Conservation (phyloP, 2,113 vertebrate species). For the Colistium nudipinnis region DNA sequence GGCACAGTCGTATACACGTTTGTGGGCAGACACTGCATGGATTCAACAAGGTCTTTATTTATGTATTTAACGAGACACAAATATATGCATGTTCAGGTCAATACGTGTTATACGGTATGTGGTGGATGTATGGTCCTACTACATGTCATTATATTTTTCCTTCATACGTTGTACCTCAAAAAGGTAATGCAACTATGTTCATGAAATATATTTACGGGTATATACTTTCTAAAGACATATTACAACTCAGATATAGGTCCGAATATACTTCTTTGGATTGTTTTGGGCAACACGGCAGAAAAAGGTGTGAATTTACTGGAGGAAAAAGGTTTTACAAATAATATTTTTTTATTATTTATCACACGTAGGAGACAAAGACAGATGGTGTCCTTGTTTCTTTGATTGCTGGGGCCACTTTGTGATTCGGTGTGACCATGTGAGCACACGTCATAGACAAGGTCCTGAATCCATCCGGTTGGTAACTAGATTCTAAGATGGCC, state of each 20-base stretch:
- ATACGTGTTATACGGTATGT: too few species aligned
- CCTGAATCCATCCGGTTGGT: too few species aligned
- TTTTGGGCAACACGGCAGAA: background rate
- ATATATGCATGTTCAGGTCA: constrained; percentile 7
- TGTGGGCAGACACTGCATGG: constrained; percentile 18
- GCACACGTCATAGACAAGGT: too few species aligned
- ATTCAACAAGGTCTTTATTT: constrained; percentile 9
- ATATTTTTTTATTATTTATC: too few species aligned
- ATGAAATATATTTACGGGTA: background rate
- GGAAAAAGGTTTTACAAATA: too few species aligned
- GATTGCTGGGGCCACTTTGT: too few species aligned
- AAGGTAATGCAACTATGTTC: background rate
- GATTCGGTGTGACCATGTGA: too few species aligned
- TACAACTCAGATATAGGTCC: background rate
- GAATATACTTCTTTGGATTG: too few species aligned
- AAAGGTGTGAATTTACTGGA: background rate
- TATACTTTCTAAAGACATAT: background rate
- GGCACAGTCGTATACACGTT: constrained; percentile 19
- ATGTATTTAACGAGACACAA: constrained; percentile 16
- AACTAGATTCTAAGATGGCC: background rate
- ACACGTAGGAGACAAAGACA: background rate
- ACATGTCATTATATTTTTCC: background rate
- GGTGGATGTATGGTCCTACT: too few species aligned
- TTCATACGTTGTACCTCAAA: background rate
- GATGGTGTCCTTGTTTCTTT: too few species aligned